Base-by-base conservation (phyloP, 2,113 vertebrate genomes). In the Chitala chitala region DNA sequence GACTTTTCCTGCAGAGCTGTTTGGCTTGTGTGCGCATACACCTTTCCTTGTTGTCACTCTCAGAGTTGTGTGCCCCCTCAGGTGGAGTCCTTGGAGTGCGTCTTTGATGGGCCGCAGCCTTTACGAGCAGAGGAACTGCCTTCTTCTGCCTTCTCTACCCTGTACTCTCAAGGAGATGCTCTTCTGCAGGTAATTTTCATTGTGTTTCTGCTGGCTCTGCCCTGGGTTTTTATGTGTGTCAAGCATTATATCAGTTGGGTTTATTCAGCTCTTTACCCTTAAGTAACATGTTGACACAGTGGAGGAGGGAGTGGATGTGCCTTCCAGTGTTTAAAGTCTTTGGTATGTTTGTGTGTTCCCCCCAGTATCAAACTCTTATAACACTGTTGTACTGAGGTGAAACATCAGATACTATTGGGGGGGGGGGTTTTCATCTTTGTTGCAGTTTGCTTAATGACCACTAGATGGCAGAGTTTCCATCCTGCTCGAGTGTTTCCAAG, bases 31-130 rank as follows among this genome's bases (percentile, higher is more conserved):
- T 44, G 58, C 36, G 5, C 36, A n/a, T n/a, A n/a, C n/a, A n/a
- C 46, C 64, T 17, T 33, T 22, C 10, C 40, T 42, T 31, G 10
- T 15, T 61, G 76, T 63, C 17, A 54, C 56, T 50, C 24, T 33
- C 59, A 72, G 22, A 77, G 75, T 68, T 74, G 24, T 79, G 12
- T 81, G 73, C 80, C 71, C 72, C 77, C 72, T 63, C 80, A 83
- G 83, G 78, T 83, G 78, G 81, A 82, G 63, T 83, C 81, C 70
- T 71, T 83, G 83, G 80, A 83, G 63, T 84, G 78, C 71, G 55
- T 82, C 76, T 84, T 75, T 74, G 75, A 81, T 24, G 78, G 76
- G 26, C 50, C 79, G 10, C 75, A 79, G 2, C 42, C 76, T 48
- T 73, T 79, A 74, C 79, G 80, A 72, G 69, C 68, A 40, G 81